These are phyloP conservation scores for Oryzias woworae DNA, from an alignment of 2,113 vertebrate genomes.

Conservation along the genomic window DNA sequence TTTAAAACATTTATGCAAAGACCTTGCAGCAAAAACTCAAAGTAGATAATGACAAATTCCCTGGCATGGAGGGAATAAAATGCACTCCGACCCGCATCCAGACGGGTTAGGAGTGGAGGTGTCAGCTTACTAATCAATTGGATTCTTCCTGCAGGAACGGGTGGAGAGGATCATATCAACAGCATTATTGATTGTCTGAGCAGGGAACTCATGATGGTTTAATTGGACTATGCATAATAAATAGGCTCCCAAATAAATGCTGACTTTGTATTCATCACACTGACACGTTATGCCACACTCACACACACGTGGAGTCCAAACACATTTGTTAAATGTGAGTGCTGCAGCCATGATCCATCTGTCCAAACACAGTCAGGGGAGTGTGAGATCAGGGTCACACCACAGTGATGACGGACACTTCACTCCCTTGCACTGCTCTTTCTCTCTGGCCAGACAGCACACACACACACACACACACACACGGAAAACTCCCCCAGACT, in stretches of 20 bases:
- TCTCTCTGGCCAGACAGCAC: slow-evolving; percentile 36
- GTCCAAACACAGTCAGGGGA: slow-evolving; percentile 63
- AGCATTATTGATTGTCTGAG: slow-evolving; percentile 63
- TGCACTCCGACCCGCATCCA: slow-evolving; percentile 1
- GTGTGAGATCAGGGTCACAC: slow-evolving; percentile 62
- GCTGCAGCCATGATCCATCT: slow-evolving; percentile 64
- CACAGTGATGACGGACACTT: slow-evolving; percentile 49
- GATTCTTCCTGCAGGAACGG: slow-evolving; percentile 60
- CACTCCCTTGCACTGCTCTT: slow-evolving; percentile 6
- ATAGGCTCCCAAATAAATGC: slow-evolving; percentile 47
- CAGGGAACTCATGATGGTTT: slow-evolving; percentile 45
- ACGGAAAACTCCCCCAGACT: slow-evolving; percentile 57
- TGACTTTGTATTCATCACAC: slow-evolving; percentile 37
- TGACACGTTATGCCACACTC: slow-evolving; percentile 16
- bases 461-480: slow-evolving; percentile 26
- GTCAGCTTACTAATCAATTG: slow-evolving; percentile 66
- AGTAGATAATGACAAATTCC: slow-evolving; percentile 13
- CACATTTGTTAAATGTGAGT: slow-evolving; percentile 55
- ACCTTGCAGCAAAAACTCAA: slow-evolving; percentile 19
- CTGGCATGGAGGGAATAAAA: background rate
- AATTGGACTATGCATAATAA: slow-evolving; percentile 65
- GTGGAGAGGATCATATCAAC: slow-evolving; percentile 67
- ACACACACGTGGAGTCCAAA: slow-evolving; percentile 22
- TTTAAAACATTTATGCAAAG: background rate
- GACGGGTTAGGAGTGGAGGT: slow-evolving; percentile 28